Base-by-base conservation (phyloP, 1,140 invertebrate species). In the Andricus grossulariae region DNA sequence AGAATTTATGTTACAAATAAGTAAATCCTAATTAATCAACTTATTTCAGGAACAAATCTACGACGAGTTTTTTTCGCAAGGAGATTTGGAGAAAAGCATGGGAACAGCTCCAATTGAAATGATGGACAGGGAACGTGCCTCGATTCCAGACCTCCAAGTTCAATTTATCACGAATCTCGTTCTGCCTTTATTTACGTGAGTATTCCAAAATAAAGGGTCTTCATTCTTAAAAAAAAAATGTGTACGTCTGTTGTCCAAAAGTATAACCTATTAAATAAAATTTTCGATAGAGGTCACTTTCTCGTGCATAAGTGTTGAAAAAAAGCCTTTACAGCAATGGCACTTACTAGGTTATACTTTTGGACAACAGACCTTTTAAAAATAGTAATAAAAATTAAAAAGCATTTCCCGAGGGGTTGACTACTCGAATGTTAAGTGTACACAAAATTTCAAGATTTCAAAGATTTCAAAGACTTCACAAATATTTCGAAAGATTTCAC, bases 31-130 rank as follows among this genome's bases (percentile, higher is more conserved):
- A 50, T 50, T 16, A 52, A 55, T 79, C 70, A 50, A 73, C 73
- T 77, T 51, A 72, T 87, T 83, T 81, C 85, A 96, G 94, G 93
- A 95, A 74, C 90, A 95, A 79, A 94, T 97, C 49, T 96, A 97
- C 85, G 94, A 94, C 73, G 97, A 98, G 90, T 98, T 97, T 90
- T 98, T 98, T 91, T 94, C 94, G 18, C 96, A 97, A 93, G 97
- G 96, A 10, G 97, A 98, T 86, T 87, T 96, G 79, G 97, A 97
- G 91, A 97, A 96, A 89, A 94, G 94, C 50, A 94, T 96, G 92
- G 96, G 96, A 0, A 93, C 93, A 49, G 91, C 93, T 25, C 96
- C 96, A 0, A 88, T 93, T 49, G 93, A 94, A 86, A 96, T 96
- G 93, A 97, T 97, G 96, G 96, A 98, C 86, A 91, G 95, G 50